Evolutionary conservation across 2,113 vertebrate genomes (phyloP), one percentile per base, ranked within the genome.

Genomic region (Hyaena hyaena): DNA sequence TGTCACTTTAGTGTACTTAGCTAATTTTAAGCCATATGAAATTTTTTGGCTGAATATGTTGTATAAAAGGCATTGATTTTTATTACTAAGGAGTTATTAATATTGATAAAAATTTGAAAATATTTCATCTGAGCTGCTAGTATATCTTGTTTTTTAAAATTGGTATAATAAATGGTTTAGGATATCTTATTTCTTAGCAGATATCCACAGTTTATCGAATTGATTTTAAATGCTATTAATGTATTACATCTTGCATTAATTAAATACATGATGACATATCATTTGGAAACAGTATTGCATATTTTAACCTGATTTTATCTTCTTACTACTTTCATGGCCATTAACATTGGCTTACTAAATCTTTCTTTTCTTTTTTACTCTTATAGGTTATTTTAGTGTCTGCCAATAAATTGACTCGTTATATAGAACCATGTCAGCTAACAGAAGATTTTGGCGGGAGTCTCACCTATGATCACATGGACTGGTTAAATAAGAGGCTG

Each of bases 401-500:
- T 76, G 99, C 99, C 95, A 99, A 99, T 98, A 99, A 99, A 95
- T 98, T 99, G 97, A 99, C 99, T 0, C 99, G 99, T 71, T 99
- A 99, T 88, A 99, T 99, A 96, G 99, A 99, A 86, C 99, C 99
- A 1, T 99, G 99, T 96, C 99, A 99, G 91, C 98, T 99, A 97
- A 99, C 99, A 5, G 99, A 99, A 97, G 99, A 99, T 97, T 99
- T 99, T 95, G 99, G 99, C 85, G 99, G 99, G 92, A 99, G 99
- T 95, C 99, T 99, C 85, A 99, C 99, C 84, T 99, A 99, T n/a
- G 99, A 99, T 98, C 99, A 99, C 98, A 99, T 99, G 98, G 99
- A 99, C 98, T 99, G 99, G 99, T 97, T 99, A 98, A 99, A 99
- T 99, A 99, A 99, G 98, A 99, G 99, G 92, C 99, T 99, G 99